Evolutionary conservation across 1,140 invertebrate genomes (phyloP).

Genomic region (Drosophila santomea): DNA sequence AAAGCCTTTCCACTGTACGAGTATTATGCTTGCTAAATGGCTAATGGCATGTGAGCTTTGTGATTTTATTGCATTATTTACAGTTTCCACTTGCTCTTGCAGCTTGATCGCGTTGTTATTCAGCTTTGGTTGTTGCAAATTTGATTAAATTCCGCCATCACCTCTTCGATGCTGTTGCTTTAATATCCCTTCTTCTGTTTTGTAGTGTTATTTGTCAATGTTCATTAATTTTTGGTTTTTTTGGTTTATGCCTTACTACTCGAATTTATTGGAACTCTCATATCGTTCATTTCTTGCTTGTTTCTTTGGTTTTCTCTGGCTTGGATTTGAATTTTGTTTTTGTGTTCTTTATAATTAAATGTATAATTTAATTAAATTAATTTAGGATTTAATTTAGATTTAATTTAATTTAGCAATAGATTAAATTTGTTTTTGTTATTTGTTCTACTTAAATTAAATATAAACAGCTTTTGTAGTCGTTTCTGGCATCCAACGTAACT

Average conservation of each 20-base stretch:
- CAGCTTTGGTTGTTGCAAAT: constrained; percentile 34
- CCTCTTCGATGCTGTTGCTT: constrained; percentile 42
- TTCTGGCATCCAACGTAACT: constrained; percentile 85
- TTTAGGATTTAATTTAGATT: constrained; percentile 43
- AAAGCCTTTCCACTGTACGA: background rate
- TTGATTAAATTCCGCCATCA: constrained; percentile 16
- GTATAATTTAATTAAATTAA: constrained; percentile 58
- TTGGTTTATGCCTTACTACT: constrained; percentile 41
- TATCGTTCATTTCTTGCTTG: constrained; percentile 16
- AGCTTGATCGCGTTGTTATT: constrained; percentile 14
- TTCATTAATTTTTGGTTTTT: background rate
- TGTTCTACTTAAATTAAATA: constrained; percentile 84
- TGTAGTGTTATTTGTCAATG: constrained; percentile 29
- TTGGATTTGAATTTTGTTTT: constrained; percentile 34
- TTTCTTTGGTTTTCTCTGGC: constrained; percentile 22
- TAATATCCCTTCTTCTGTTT: constrained; percentile 27
- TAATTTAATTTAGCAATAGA: constrained; percentile 75
- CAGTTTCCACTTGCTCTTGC: constrained; percentile 29
- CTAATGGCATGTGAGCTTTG: constrained; percentile 16
- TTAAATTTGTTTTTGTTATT: constrained; percentile 79
- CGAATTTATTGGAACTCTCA: constrained; percentile 8
- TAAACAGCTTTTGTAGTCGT: constrained; percentile 85
- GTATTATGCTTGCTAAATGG: background rate
- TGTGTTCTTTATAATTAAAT: constrained; percentile 56
- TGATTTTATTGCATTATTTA: constrained; percentile 36